Percentiles rank a stretch among this genome's conserved stretches.
These are phyloP conservation scores for Stenotaenia linearis DNA, from an alignment of 2,888 invertebrate species.

Conservation along the genomic window DNA sequence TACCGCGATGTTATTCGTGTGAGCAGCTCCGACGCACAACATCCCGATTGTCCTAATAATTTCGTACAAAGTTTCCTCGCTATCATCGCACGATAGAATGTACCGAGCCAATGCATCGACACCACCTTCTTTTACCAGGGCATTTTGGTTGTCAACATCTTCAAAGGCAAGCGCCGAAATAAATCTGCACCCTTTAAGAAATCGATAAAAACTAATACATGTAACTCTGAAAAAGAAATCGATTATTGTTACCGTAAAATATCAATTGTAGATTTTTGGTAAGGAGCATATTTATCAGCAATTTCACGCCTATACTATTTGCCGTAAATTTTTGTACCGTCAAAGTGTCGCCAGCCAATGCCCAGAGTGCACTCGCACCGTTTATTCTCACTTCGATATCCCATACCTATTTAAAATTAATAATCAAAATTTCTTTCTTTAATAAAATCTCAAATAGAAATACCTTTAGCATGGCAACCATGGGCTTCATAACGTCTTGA, in stretches of 20 bases:
- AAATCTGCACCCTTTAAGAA: conserved; percentile 28
- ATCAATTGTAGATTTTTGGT: conserved; percentile 29
- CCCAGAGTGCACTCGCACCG: conserved; percentile 30
- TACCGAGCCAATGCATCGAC: conserved; percentile 29
- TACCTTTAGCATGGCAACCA: conserved; percentile 31
- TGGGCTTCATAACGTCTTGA: conserved; percentile 28
- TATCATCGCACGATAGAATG: not conserved
- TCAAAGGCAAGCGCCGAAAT: conserved; percentile 31
- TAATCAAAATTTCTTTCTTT: not conserved
- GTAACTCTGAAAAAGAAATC: not conserved
- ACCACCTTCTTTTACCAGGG: conserved; percentile 32
- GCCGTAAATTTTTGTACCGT: conserved; percentile 29
- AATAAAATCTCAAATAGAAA: not conserved
- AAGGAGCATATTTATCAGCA: conserved; percentile 31
- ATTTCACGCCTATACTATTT: conserved; percentile 24
- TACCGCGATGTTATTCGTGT: conserved; percentile 10
- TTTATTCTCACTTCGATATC: conserved; percentile 29
- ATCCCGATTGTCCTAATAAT: conserved; percentile 13
- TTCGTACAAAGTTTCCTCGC: not conserved
- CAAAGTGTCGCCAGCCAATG: conserved; percentile 27
- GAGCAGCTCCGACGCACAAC: conserved; percentile 17
- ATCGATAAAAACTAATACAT: not conserved
- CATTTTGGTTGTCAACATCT: conserved; percentile 31
- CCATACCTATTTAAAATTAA: conserved; percentile 22
- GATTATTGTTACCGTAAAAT: not conserved